These are phyloP conservation scores for Lamellibrachia columna DNA, from an alignment of 2,888 invertebrate genomes.

Conservation along the genomic window DNA sequence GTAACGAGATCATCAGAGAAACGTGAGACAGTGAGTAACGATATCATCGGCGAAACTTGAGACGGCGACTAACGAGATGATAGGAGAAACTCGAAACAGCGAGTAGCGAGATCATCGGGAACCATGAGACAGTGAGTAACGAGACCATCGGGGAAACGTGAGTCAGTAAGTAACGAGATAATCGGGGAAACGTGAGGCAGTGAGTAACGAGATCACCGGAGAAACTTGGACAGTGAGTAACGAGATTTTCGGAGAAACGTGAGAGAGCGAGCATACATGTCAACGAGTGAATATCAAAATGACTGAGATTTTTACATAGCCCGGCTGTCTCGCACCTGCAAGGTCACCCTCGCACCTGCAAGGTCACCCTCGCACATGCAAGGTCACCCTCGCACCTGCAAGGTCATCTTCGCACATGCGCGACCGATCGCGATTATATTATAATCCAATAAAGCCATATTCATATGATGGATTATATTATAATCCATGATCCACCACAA, in stretches of 20 bases:
- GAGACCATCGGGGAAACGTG: not conserved
- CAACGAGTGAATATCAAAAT: no score
- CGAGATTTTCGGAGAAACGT: no score
- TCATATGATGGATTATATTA: no score
- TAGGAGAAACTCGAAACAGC: not conserved
- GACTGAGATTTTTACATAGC: no score
- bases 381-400: no score
- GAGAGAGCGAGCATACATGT: not conserved
- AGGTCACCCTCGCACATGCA: no score
- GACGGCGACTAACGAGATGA: not conserved
- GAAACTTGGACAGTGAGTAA: not conserved
- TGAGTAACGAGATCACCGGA: not conserved
- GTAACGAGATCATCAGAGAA: not conserved
- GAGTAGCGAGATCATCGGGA: not conserved
- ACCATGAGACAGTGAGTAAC: not conserved
- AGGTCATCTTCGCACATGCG: no score
- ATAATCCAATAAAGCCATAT: no score
- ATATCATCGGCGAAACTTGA: not conserved
- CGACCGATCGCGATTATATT: no score
- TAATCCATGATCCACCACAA: no score
- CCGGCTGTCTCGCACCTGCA: no score
- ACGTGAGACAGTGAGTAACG: not conserved
- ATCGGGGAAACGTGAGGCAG: not conserved
- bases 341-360: no score
- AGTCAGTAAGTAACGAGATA: not conserved